Conservation (phyloP, 2,797 vertebrate species). For the Orestias chungarensis region DNA sequence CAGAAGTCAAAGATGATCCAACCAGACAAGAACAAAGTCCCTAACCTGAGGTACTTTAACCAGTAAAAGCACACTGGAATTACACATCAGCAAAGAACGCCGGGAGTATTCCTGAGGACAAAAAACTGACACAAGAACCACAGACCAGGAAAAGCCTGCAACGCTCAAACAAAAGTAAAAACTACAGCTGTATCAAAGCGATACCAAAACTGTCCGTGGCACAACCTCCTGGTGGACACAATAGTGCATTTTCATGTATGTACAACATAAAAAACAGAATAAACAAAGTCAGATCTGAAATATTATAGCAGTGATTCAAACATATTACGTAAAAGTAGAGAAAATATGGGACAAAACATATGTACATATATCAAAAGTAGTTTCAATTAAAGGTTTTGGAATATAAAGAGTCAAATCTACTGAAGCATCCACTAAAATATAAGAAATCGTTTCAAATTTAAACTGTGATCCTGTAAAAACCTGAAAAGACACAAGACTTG, state of each 20-base stretch:
- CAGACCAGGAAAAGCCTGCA: neutral
- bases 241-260: neutral
- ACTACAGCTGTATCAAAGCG: neutral
- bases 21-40: neutral
- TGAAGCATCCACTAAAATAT: neutral
- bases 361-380: neutral
- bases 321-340: neutral
- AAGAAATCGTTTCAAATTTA: neutral
- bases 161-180: neutral
- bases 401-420: no score
- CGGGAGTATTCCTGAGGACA: no score
- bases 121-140: neutral
- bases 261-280: neutral
- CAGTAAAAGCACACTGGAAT: no score
- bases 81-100: no score
- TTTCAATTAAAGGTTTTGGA: neutral
- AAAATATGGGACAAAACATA: no score
- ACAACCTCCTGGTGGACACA: neutral
- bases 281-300: neutral
- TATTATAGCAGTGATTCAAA: neutral
- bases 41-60: neutral
- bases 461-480: neutral
- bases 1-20: constrained; percentile 3
- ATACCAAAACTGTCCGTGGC: neutral
- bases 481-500: neutral